phyloP scores from a whole-genome alignment of 2,113 vertebrate species.

The Microtus ochrogaster region DNA sequence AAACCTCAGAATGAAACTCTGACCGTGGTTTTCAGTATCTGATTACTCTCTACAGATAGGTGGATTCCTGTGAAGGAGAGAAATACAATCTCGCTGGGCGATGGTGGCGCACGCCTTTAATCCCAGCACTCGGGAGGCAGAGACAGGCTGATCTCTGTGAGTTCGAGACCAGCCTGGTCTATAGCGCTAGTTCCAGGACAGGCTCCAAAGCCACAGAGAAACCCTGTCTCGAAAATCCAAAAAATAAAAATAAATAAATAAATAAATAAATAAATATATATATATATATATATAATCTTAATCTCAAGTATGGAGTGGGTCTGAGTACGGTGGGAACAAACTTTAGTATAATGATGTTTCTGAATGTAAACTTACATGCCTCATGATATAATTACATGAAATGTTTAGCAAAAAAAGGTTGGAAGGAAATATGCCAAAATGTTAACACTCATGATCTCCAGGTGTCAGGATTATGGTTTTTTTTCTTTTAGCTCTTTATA shows the following conservation, averaged over 20 bases:
- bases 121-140: no score
- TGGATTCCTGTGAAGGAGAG: slow-evolving; percentile 56
- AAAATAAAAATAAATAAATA: no score
- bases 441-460: neutral
- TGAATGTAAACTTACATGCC: slow-evolving; percentile 51
- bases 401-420: neutral
- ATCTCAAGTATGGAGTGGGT: neutral
- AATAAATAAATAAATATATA: no score
- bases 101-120: no score
- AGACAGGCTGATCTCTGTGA: no score
- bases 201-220: no score
- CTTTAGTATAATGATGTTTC: neutral
- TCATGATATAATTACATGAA: slow-evolving; percentile 30
- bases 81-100: slow-evolving; percentile 72
- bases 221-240: no score
- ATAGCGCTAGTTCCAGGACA: no score
- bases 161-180: no score
- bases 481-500: slow-evolving; percentile 13
- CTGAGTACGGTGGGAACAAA: neutral
- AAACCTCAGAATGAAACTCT: slow-evolving; percentile 57
- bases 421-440: slow-evolving; percentile 23
- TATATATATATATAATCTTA: no score
- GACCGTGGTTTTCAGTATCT: slow-evolving; percentile 65
- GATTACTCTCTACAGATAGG: slow-evolving; percentile 57
- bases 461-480: neutral